phyloP scores from a whole-genome alignment of 2,113 vertebrate genomes.

The Artemisiospiza belli region DNA sequence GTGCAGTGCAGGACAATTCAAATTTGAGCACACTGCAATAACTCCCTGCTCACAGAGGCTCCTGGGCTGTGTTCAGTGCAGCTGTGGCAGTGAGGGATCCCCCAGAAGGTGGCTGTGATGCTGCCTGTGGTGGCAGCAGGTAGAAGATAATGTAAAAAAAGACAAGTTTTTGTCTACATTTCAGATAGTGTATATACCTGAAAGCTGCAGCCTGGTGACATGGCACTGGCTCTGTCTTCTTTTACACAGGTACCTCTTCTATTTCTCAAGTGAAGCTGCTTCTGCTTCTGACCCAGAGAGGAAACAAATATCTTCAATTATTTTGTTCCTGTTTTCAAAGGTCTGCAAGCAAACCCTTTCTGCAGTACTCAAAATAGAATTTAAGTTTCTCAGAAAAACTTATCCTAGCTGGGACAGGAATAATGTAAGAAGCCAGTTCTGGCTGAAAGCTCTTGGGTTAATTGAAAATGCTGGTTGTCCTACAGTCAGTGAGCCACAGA shows the following conservation, averaged over 20 bases:
- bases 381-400: neutral
- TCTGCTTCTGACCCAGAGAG: neutral
- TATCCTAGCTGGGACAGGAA: neutral
- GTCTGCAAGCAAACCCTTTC: neutral
- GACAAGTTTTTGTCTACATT: neutral
- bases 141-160: neutral
- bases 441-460: neutral
- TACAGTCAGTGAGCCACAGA: neutral
- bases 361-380: neutral
- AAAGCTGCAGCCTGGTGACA: neutral
- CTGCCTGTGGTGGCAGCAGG: neutral
- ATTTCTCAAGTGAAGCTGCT: neutral
- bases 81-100: neutral
- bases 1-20: neutral
- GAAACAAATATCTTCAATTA: neutral
- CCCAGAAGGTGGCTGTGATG: neutral
- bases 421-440: neutral
- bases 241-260: neutral
- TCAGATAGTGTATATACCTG: neutral
- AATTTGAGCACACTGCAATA: neutral
- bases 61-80: rapidly evolving
- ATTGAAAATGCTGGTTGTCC: neutral
- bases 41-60: neutral
- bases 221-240: neutral
- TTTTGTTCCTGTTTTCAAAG: neutral